Evolutionary conservation across 1,140 invertebrate genomes (phyloP).

Genomic region (Fopius arisanus): DNA sequence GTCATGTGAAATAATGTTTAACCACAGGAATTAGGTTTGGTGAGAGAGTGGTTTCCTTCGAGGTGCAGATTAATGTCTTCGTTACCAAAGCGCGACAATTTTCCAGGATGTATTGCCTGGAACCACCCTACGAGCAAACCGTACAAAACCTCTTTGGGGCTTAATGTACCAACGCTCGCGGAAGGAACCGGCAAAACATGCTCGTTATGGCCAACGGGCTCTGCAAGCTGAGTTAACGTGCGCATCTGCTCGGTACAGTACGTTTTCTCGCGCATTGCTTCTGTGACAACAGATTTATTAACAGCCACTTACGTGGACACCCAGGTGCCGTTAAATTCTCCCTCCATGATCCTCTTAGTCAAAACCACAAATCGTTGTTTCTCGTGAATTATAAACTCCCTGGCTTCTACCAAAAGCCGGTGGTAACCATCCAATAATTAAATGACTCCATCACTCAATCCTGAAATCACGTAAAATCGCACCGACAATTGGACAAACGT

Average conservation of each 20-base stretch:
- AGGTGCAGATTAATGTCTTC: conserved; percentile 5
- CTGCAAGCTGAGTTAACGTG: conserved; percentile 18
- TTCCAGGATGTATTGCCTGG: background rate
- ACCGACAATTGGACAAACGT: no score
- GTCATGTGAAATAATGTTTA: background rate
- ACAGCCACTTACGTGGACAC: conserved; percentile 16
- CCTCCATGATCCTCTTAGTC: background rate
- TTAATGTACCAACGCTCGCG: conserved; percentile 28
- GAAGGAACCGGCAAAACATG: conserved; percentile 24
- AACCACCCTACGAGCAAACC: background rate
- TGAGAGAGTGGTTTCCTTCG: background rate
- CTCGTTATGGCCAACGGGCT: conserved; percentile 14
- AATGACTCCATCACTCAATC: no score
- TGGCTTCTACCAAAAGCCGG: background rate
- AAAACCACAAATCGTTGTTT: conserved; percentile 1
- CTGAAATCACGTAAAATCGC: no score
- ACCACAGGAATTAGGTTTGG: background rate
- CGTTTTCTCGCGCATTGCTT: background rate
- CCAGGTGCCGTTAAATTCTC: conserved; percentile 19
- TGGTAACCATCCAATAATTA: no score
- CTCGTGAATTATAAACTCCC: background rate
- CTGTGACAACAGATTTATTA: conserved; percentile 29
- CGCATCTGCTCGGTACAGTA: conserved; percentile 27
- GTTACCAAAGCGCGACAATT: conserved; percentile 19
- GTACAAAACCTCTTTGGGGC: conserved; percentile 15